These are phyloP conservation scores for Caerostris extrusa DNA, from an alignment of 1,140 invertebrate species.

Conservation along the genomic window DNA sequence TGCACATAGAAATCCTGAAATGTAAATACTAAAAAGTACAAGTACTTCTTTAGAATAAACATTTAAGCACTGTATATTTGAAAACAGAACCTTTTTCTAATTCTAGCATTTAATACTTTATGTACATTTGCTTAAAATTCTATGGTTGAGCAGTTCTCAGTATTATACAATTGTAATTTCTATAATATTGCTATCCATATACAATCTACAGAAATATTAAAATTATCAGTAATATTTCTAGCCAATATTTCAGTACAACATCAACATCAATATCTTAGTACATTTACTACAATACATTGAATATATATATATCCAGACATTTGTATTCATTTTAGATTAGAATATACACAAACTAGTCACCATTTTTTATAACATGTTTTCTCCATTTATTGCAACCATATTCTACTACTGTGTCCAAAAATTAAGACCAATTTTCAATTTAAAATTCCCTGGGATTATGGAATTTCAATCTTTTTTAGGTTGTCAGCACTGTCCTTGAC, in stretches of 20 bases:
- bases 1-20: not conserved
- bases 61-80: not conserved
- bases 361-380: too few species aligned
- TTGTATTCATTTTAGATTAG: not conserved
- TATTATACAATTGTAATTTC: not conserved
- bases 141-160: not conserved
- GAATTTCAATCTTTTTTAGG: too few species aligned
- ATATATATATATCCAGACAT: not conserved
- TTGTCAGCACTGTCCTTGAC: too few species aligned
- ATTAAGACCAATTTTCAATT: too few species aligned
- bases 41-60: not conserved
- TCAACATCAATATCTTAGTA: not conserved
- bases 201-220: not conserved
- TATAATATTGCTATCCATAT: not conserved
- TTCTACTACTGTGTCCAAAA: too few species aligned
- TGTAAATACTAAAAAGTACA: not conserved
- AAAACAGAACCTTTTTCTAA: not conserved
- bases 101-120: not conserved
- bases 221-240: too few species aligned
- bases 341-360: too few species aligned
- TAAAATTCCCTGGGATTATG: too few species aligned
- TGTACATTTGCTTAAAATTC: not conserved
- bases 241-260: too few species aligned
- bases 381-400: too few species aligned
- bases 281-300: not conserved